These are phyloP conservation scores for Bursaphelenchus okinawaensis DNA, from an alignment of 2,888 invertebrate species.

Conservation along the genomic window DNA sequence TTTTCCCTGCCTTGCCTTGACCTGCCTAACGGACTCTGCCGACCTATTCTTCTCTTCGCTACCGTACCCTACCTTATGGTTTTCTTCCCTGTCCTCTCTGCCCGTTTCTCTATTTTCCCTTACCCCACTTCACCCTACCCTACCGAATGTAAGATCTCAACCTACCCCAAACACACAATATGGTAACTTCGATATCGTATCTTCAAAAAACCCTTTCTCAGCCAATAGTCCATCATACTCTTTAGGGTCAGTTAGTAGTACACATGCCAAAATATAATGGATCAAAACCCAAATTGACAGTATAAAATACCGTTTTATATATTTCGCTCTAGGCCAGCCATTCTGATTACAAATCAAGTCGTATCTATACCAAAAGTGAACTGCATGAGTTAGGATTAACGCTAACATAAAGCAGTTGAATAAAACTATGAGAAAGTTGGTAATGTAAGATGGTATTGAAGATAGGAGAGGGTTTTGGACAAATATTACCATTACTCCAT, in stretches of 20 bases:
- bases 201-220: background rate
- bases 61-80: too few relatives aligned
- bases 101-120: too few relatives aligned
- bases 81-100: too few relatives aligned
- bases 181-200: background rate
- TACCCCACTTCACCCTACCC: too few relatives aligned
- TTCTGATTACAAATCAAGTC: background rate
- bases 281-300: background rate
- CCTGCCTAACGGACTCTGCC: too few relatives aligned
- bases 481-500: background rate
- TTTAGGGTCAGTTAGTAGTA: background rate
- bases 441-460: background rate
- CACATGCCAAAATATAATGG: background rate
- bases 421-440: background rate
- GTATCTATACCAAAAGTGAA: background rate
- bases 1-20: too few relatives aligned
- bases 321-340: background rate
- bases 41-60: too few relatives aligned
- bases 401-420: background rate
- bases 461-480: background rate
- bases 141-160: background rate
- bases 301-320: background rate
- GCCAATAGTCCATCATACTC: background rate
- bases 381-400: background rate
- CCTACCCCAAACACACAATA: background rate